Percentiles rank a stretch among this genome's conserved stretches.
phyloP scores from a whole-genome alignment of 1,140 invertebrate genomes.

The Cotesia chilonis region DNA sequence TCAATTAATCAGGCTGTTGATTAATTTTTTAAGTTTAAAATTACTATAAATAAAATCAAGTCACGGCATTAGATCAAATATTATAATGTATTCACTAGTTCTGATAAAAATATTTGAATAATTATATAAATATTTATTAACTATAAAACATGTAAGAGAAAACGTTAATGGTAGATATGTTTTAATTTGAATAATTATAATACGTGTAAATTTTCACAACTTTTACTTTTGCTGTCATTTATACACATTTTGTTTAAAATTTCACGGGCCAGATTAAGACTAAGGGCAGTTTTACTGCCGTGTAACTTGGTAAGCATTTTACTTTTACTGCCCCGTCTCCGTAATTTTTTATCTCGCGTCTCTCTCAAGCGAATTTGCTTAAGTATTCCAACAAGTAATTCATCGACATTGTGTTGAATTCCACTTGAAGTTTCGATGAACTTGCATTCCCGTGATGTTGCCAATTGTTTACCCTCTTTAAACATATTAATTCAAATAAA shows the following conservation, averaged over 20 bases:
- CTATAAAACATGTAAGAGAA: no score
- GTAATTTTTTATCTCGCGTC: slow-evolving; percentile 72
- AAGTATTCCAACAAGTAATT: slow-evolving; percentile 85
- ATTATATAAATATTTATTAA: not conserved
- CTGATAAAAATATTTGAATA: no score
- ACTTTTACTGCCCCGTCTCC: slow-evolving; percentile 62
- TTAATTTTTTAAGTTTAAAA: no score
- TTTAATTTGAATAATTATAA: slow-evolving; percentile 3
- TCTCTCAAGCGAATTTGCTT: slow-evolving; percentile 84
- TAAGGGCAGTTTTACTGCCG: slow-evolving; percentile 75
- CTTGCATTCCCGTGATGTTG: slow-evolving; percentile 86
- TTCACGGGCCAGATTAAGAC: slow-evolving; percentile 78
- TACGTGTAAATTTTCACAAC: slow-evolving; percentile 90
- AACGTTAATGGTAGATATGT: slow-evolving; percentile 11
- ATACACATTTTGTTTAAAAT: slow-evolving; percentile 87
- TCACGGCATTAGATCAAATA: not conserved
- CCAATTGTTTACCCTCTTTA: slow-evolving; percentile 87
- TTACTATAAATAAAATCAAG: no score
- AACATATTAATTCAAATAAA: slow-evolving; percentile 34
- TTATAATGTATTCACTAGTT: not conserved
- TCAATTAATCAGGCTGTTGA: no score
- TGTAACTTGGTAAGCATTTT: slow-evolving; percentile 71
- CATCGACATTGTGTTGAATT: slow-evolving; percentile 91
- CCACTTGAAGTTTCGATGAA: slow-evolving; percentile 92
- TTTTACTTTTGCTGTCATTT: slow-evolving; percentile 88